A percentile compares a stretch with the other conserved stretches of the same genome.
phyloP scores from a whole-genome alignment of 2,888 invertebrate species.

The Tetropium fuscum region DNA sequence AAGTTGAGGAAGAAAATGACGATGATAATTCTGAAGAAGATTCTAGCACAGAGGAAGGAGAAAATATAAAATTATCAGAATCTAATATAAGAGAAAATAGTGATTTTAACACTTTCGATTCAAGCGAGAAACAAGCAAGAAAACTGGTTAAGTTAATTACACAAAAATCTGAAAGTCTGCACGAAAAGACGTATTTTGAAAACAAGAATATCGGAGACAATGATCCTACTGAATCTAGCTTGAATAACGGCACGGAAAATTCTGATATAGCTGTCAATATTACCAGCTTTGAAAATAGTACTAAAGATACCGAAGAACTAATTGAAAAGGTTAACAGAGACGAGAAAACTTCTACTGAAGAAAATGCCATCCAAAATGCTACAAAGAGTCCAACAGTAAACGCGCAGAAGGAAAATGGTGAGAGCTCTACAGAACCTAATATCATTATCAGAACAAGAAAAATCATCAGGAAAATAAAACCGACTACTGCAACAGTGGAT shows the following conservation, averaged over 20 bases:
- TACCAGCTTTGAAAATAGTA: not conserved
- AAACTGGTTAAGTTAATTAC: constrained; percentile 33
- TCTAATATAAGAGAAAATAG: constrained; percentile 64
- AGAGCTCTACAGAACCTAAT: constrained; percentile 8
- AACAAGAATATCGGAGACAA: not conserved
- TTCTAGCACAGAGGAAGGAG: constrained; percentile 56
- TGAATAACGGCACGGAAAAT: not conserved
- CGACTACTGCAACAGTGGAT: constrained; percentile 44
- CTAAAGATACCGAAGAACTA: not conserved
- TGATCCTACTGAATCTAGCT: not conserved
- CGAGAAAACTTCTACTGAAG: not conserved
- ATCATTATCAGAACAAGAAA: constrained; percentile 53
- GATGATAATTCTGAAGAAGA: constrained; percentile 46
- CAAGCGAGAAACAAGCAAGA: constrained; percentile 39
- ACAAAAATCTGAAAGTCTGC: constrained; percentile 19
- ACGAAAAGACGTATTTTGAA: constrained; percentile 25
- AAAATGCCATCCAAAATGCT: too few relatives aligned
- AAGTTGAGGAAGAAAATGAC: constrained; percentile 37
- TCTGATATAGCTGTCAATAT: not conserved
- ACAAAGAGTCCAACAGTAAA: not conserved
- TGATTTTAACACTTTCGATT: constrained; percentile 52
- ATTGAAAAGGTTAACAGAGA: not conserved
- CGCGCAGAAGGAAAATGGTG: not conserved
- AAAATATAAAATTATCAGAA: constrained; percentile 65
- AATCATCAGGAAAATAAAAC: constrained; percentile 58